phyloP scores from a whole-genome alignment of 2,113 vertebrate species.

The Alethe diademata region DNA sequence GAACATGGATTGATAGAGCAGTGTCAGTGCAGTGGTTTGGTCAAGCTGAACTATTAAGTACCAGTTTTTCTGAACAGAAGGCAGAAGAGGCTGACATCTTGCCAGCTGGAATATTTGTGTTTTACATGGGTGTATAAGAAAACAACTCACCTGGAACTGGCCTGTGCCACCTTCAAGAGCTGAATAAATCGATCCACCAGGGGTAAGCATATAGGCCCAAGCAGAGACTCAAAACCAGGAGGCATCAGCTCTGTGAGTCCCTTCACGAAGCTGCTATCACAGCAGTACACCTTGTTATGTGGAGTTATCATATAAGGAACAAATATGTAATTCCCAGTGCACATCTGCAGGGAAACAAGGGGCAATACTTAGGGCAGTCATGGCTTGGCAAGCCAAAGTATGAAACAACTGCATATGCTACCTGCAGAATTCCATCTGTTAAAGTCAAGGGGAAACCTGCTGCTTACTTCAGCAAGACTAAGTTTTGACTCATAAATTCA shows the following conservation, averaged over 20 bases:
- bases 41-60: not conserved
- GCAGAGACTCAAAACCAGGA: slow-evolving; percentile 90
- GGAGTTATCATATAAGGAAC: slow-evolving; percentile 97
- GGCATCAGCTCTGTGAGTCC: slow-evolving; percentile 95
- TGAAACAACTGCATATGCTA: not conserved
- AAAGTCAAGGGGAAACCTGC: not conserved
- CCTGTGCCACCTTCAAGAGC: slow-evolving; percentile 89
- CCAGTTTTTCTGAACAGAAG: not conserved
- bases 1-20: not conserved
- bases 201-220: slow-evolving; percentile 96
- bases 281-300: slow-evolving; percentile 97
- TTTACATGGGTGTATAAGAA: not conserved
- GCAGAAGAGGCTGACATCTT: not conserved
- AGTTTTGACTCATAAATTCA: not conserved
- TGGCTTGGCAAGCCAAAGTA: not conserved
- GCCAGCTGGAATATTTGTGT: not conserved
- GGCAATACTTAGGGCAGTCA: not conserved
- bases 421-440: not conserved
- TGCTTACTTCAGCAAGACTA: not conserved
- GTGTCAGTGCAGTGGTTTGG: not conserved
- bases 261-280: slow-evolving; percentile 94
- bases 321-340: slow-evolving; percentile 95
- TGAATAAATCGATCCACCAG: slow-evolving; percentile 93
- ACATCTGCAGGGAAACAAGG: slow-evolving; percentile 78
- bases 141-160: slow-evolving; percentile 87